A percentile compares a stretch with the other conserved stretches of the same genome.
These are phyloP conservation scores for Erpornis zantholeuca DNA, from an alignment of 2,113 vertebrate genomes.

Conservation along the genomic window DNA sequence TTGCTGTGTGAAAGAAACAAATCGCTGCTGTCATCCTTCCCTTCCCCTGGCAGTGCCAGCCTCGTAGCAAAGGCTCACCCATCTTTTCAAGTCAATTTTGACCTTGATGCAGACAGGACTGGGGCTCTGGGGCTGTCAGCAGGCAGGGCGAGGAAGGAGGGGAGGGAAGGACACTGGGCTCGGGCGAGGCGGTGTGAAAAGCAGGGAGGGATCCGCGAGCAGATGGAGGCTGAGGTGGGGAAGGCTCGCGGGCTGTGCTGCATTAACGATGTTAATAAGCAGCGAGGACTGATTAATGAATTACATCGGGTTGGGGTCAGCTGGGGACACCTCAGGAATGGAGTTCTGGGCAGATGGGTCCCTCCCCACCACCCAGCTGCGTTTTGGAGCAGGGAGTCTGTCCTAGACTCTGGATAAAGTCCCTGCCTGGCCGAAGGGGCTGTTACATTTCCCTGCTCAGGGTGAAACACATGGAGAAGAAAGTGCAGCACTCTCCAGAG, in stretches of 20 bases:
- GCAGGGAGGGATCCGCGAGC: background rate
- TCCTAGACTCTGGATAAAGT: background rate
- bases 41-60: background rate
- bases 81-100: background rate
- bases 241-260: background rate
- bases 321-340: background rate
- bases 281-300: background rate
- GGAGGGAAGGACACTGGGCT: background rate
- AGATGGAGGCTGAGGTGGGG: background rate
- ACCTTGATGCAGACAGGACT: background rate
- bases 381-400: background rate
- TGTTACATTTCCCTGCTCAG: background rate
- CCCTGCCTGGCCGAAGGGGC: background rate
- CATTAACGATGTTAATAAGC: background rate
- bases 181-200: background rate
- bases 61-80: background rate
- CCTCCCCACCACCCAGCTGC: background rate
- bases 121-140: background rate
- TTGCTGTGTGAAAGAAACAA: background rate
- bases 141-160: background rate
- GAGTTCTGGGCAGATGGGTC: background rate
- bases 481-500: background rate
- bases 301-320: background rate
- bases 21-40: background rate
- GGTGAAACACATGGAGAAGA: background rate